Evolutionary conservation across 2,797 vertebrate species (phyloP), one percentile per base, ranked within the genome.

Genomic region (Sebastes vulpes): DNA sequence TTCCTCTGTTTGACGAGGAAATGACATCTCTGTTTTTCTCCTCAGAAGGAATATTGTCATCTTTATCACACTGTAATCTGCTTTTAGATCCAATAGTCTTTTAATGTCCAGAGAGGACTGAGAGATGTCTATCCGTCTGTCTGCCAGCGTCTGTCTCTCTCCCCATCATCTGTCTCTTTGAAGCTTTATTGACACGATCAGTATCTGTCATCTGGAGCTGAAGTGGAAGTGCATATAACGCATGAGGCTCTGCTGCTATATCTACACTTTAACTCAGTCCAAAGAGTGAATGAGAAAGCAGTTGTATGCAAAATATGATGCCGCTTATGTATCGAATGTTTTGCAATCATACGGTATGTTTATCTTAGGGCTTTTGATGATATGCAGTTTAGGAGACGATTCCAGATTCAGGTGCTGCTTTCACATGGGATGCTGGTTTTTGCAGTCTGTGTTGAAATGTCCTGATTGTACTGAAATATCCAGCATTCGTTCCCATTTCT

Each of bases 21-120:
- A 88, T 85, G 3, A 68, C 58, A 69, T 81, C 72, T 78, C 28
- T 77, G 68, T 76, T 75, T 87, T 87, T 85, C 67, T 76, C 64
- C 32, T 65, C 50, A 63, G 56, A 53, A 68, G 54, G 65, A 80
- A 77, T 79, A 84, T 76, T 69, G 75, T 82, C 72, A 50, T 77
- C 73, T 84, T 74, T 77, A 87, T 89, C 75, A 38, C 21, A 21
- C 60, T 58, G 11, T 52, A 58, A 82, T 90, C 80, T 71, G 38
- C 20, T 77, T 76, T 79, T 69, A 76, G 52, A 76, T 66, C 76
- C 58, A 75, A 26, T 10, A 70, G 52, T 67, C 38, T 70, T 54
- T 60, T 56, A 72, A 70, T 83, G 72, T 75, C 65, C 65, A 66
- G 50, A 60, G 26, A 54, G 25, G 31, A 61, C 38, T 8, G 26